Evolutionary conservation across 2,113 vertebrate species (phyloP), one percentile per base, ranked within the genome.

Genomic region (Rhabdornis inornatus): DNA sequence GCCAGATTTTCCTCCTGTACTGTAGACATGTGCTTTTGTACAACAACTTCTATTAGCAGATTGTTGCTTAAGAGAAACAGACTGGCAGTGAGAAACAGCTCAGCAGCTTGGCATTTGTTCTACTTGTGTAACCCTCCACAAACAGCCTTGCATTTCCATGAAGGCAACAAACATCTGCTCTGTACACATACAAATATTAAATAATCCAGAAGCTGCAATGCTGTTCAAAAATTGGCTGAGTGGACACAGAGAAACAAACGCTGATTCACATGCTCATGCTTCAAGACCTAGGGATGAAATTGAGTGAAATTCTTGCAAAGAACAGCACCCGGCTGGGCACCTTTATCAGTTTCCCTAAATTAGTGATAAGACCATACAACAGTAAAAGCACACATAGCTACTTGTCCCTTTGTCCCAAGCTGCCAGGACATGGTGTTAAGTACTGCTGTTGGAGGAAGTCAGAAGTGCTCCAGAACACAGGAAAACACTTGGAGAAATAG

Each of bases 101-200:
- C 68, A 88, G 76, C 79, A 90, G 68, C 44, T 89, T 74, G 71
- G 88, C 23, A 8, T 53, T 83, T 47, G 35, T 84, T 77, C 71
- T 75, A n/a, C 84, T 91, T 92, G 88, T 61, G 87, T 35, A 95
- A 94, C 49, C 52, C 80, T 89, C 71, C 82, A 74, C 80, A 81
- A 89, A 92, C 39, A 91, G 79, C 35, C 59, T 52, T 39, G 16
- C 57, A 39, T 79, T 91, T 84, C 57, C 50, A 65, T 72, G 69
- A 74, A 72, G 68, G 45, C 81, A 95, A 76, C 75, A 69, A 91
- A 64, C 7, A 4, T 57, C 82, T 92, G 85, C 50, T 83, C 68
- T 19, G 56, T 47, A 47, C 76, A 87, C 68, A 87, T 21, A 90
- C 60, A 89, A 78, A 47, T 21, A 83, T 21, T 40, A 91, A 71